Evolutionary conservation across 2,113 vertebrate species (phyloP), one percentile per base, ranked within the genome.

Genomic region (Zootoca vivipara): DNA sequence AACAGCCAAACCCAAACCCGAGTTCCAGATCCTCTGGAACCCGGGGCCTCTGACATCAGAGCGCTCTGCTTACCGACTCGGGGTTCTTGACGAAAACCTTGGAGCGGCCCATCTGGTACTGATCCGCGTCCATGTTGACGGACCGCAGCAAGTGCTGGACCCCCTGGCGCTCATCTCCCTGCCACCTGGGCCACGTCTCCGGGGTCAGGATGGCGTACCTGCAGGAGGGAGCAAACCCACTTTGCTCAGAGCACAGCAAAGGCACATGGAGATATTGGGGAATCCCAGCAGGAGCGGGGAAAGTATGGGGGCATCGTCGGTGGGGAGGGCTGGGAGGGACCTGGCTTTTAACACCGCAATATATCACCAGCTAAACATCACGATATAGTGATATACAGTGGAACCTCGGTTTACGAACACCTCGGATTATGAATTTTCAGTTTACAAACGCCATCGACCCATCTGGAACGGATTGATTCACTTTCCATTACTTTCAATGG

Each of bases 51-150:
- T 38, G 10, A 52, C 46, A 52, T 1, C 46, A 52, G 46, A 52
- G 46, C 40, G 89, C 26, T 30, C 1, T 5, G 38, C 97, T 40
- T 95, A 99, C 98, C 92, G 99, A 99, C 94, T 99, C 99, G 0
- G 99, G 99, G 93, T 99, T 99, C 96, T 99, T 99, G 91, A 99
- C 95, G 3, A 99, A 99, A 89, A 99, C 94, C 86, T 99, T 99
- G 90, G 96, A 96, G 69, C 95, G 95, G 2, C 99, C 99, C 99
- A 99, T 98, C 97, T 99, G 99, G 90, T 98, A 99, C 96, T 99
- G 99, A 94, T 99, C 99, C 0, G 94, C 94, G 3, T 99, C 99
- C 98, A 99, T 99, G 95, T 99, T 98, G 89, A 99, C 99, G 0
- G 98, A 98, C n/a, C 93, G 95, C 18, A 99, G 96, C 26, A 99